phyloP scores from a whole-genome alignment of 2,113 vertebrate genomes.

The Condylura cristata region DNA sequence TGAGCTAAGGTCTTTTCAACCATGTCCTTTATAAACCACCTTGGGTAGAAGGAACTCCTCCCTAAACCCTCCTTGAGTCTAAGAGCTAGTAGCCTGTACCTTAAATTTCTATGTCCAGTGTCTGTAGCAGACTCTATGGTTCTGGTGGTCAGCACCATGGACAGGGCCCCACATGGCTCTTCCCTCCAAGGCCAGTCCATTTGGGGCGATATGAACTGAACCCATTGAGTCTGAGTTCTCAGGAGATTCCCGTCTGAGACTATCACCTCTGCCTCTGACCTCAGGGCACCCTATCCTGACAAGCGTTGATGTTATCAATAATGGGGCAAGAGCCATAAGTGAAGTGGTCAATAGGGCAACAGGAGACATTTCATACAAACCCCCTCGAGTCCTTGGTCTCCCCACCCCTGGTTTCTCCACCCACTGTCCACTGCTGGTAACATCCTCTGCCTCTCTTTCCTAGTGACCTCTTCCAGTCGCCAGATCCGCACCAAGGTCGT shows the following conservation, averaged over 20 bases:
- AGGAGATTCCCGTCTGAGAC: neutral
- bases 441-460: neutral
- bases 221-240: neutral
- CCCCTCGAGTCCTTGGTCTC: neutral
- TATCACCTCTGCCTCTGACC: neutral
- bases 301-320: neutral
- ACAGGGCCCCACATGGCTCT: neutral
- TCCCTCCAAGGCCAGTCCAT: neutral
- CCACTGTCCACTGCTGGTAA: neutral
- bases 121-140: neutral
- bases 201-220: neutral
- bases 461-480: slow-evolving; percentile 82
- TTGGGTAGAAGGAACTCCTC: neutral
- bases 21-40: neutral
- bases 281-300: neutral
- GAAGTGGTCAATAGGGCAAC: neutral
- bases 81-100: neutral
- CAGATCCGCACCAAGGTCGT: slow-evolving; percentile 87
- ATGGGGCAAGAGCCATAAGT: neutral
- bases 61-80: neutral
- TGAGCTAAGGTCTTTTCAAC: neutral
- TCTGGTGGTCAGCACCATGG: slow-evolving; percentile 49
- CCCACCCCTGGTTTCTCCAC: neutral
- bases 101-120: neutral
- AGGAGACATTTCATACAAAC: neutral